Base-by-base conservation (phyloP, 1,140 invertebrate genomes). In the Pemphigus obesinymphae region DNA sequence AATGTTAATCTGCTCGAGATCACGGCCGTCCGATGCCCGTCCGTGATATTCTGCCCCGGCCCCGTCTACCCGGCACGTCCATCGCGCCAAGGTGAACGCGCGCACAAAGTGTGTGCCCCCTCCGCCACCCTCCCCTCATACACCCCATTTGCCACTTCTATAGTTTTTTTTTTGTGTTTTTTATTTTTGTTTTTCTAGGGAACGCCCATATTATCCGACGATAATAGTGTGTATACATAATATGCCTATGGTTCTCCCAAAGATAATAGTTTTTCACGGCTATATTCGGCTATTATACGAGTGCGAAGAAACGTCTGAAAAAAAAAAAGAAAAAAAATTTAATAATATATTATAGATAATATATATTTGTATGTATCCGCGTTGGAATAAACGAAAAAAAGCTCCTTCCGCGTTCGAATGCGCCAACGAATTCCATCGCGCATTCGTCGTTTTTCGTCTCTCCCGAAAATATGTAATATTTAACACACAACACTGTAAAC, bases 1-100 rank as follows among this genome's bases (percentile, higher is more conserved):
- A 63, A 63, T 43, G 55, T 40, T 61, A 61, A 80, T 63, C 76
- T 45, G 55, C 76, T 29, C 76, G 76, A 80, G 76, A 80, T 80
- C 76, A 80, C 76, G 76, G 76, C 53, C 76, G 76, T 80, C 76
- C 76, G 76, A 80, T 80, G 76, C 76, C 76, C n/a, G n/a, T 80
- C 13, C 55, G 55, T 80, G 55, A 78, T 58, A 72, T 76, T 76
- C 29, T 34, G 11, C 37, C 20, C 66, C 66, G 11, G 15, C 73
- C 10, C 29, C 29, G 43, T 43, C 61, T 63, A 7, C 70, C 61
- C 31, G 58, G 4, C 61, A 17, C 61, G 17, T 10, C 61, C 61
- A 7, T 2, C 37, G 76, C 34, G 53, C 76, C 76, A 80, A 80
- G 76, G 76, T 80, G 76, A 80, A 80, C 76, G 55, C 76, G 37